Evolutionary conservation across 2,113 vertebrate genomes (phyloP), one percentile per base, ranked within the genome.

Genomic region (Mixornis gularis): DNA sequence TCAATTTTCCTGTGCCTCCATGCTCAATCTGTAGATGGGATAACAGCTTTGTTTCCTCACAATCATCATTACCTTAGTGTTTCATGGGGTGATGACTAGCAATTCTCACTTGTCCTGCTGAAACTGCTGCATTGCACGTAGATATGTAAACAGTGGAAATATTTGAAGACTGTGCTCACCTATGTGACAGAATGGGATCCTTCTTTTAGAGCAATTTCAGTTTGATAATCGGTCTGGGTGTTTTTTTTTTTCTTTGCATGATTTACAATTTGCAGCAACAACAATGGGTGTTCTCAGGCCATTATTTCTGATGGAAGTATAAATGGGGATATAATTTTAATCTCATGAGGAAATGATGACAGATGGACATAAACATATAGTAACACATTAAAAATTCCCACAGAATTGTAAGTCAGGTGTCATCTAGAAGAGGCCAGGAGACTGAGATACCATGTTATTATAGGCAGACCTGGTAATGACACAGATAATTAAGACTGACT

Each of bases 261-360:
- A 79, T 82, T 93, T 94, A 85, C 70, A 91, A 85, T 94, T 94
- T 94, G 83, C 73, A 87, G 52, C 55, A 92, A 53, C 77, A 91
- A 92, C 89, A 91, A 48, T 85, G 53, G n/a, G 24, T 79, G 81
- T 89, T 95, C 82, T 85, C 63, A 89, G 90, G 74, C 79, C 69
- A 93, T 96, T 94, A 95, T 91, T 91, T 93, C 51, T 91, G 74
- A 94, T 63, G 86, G 71, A 82, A 81, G 20, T 74, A 44, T 90
- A 89, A 94, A 66, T 87, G 55, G 46, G 63, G 74, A 77, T 91
- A 58, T 89, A 87, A 92, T 94, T 96, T 87, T 94, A 93, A 95
- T 95, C 90, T 95, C 55, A 73, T 92, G 85, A 92, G 94, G 94
- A 92, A 86, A 85, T 27, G 91, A 89, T 95, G 92, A 95, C 81